These are phyloP conservation scores for Gymnoscelis rufifasciata DNA, from an alignment of 2,888 invertebrate species.

Conservation along the genomic window DNA sequence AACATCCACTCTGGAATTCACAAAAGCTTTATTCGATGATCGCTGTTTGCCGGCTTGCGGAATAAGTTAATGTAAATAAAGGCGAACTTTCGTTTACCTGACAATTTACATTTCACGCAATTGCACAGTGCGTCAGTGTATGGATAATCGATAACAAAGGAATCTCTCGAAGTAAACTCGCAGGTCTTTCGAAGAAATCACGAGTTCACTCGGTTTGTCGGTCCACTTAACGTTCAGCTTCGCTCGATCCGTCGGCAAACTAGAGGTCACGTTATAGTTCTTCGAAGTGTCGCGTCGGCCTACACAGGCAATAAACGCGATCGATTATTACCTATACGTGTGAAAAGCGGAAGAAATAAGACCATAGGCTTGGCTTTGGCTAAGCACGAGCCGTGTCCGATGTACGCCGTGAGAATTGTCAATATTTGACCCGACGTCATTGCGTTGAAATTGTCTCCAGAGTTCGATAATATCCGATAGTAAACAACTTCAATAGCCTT, in stretches of 20 bases:
- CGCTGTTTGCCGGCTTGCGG: slow-evolving; percentile 61
- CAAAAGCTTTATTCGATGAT: slow-evolving; percentile 68
- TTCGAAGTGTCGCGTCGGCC: slow-evolving; percentile 65
- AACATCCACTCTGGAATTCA: slow-evolving; percentile 51
- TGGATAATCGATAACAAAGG: slow-evolving; percentile 40
- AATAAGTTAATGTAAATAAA: slow-evolving; percentile 63
- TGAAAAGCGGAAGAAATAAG: slow-evolving; percentile 76
- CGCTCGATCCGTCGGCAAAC: slow-evolving; percentile 52
- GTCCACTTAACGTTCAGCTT: slow-evolving; percentile 58
- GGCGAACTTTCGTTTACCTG: slow-evolving; percentile 51
- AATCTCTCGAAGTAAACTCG: slow-evolving; percentile 19
- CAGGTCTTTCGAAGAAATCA: slow-evolving; percentile 44
- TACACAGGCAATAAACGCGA: slow-evolving; percentile 73
- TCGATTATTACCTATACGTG: slow-evolving; percentile 78
- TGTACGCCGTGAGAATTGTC: slow-evolving; percentile 74
- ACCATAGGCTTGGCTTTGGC: slow-evolving; percentile 40
- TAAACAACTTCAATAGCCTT: slow-evolving; percentile 57
- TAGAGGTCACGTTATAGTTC: slow-evolving; percentile 62
- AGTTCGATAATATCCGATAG: slow-evolving; percentile 72
- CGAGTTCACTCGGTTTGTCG: slow-evolving; percentile 49
- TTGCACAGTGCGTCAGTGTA: slow-evolving; percentile 35
- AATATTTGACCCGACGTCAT: slow-evolving; percentile 69
- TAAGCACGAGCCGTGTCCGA: slow-evolving; percentile 62
- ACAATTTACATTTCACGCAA: slow-evolving; percentile 51
- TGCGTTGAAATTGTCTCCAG: slow-evolving; percentile 75